Conservation (phyloP, 64 coral and sea anemone genomes). For the Platygyra sinensis region DNA sequence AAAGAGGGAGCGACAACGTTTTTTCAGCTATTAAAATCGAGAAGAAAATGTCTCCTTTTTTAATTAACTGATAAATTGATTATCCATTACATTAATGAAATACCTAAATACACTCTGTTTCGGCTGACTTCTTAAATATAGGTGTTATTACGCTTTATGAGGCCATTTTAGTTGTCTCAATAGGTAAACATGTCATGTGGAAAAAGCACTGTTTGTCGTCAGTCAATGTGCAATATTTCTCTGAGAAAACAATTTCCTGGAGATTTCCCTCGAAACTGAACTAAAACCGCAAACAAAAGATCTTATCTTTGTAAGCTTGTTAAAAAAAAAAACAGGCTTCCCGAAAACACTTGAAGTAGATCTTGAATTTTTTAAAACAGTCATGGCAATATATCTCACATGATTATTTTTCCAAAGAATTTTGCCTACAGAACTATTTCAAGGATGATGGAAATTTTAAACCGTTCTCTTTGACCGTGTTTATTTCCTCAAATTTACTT, state of each 20-base stretch:
- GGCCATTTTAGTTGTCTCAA: background rate
- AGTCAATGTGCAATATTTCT: background rate
- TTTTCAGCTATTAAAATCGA: background rate
- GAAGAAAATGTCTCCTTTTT: conserved; percentile 1
- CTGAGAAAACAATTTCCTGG: background rate
- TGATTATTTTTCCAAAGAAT: background rate
- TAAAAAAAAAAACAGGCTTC: background rate
- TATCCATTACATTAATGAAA: conserved; percentile 49
- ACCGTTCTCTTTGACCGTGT: background rate
- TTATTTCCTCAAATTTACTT: conserved; percentile 75
- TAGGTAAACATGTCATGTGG: background rate
- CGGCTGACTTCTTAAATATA: conserved; percentile 18
- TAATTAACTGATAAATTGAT: conserved; percentile 21
- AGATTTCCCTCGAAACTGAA: background rate
- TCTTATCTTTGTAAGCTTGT: background rate
- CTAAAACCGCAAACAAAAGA: background rate
- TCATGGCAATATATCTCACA: background rate
- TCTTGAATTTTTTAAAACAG: background rate
- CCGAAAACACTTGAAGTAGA: background rate
- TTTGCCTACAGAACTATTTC: background rate
- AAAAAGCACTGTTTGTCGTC: conserved; percentile 12
- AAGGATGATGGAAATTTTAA: background rate
- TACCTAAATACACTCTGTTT: conserved; percentile 23
- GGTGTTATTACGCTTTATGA: background rate
- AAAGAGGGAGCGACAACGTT: background rate